Base-by-base conservation (phyloP, 2,888 invertebrate species). In the Lasioglossum zephyrum region DNA sequence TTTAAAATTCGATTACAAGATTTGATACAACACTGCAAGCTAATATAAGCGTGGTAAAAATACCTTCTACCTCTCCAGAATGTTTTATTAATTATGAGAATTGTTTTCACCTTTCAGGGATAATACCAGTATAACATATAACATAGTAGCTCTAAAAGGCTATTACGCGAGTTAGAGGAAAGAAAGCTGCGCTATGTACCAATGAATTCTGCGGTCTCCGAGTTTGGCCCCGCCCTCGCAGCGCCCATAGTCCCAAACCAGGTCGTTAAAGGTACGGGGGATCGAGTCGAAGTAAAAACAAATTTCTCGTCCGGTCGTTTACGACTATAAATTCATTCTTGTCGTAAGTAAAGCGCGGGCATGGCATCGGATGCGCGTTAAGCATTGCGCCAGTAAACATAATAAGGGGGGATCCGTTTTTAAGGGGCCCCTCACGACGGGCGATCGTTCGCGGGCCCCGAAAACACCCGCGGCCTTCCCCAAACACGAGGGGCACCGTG, bases 251-350 rank as follows among this genome's bases (percentile, higher is more conserved):
- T 22, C 16, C 44, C 44, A 31, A 16, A 31, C 11, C 31, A 22
- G 22, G 72, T 83, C 87, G 80, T 87, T 81, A 81, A 83, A 77
- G 47, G 73, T 60, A 73, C 81, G 57, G 41, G 36, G 18, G n/a
- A 11, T 44, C 57, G 63, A 31, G 26, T 60, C 53, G 74, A 53
- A 77, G 75, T 77, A 75, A 72, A 79, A 87, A 79, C 86, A 80
- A 88, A 90, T 90, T 87, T 81, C 75, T 78, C 81, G 70, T 36
- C 22, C 44, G 73, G 31, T 26, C 69, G 39, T 82, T 82, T 60
- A 49, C 85, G 73, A 81, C 77, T 70, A 79, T 79, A 89, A 86
- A 87, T 87, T 89, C 70, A 53, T 18, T 66, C 36, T 57, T 13
- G 75, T 63, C 44, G 73, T 78, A 72, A 78, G 70, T 70, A 60